Percentiles rank a stretch among this genome's conserved stretches.
These are phyloP conservation scores for Empidonax alnorum DNA, from an alignment of 2,113 vertebrate species.

Conservation along the genomic window DNA sequence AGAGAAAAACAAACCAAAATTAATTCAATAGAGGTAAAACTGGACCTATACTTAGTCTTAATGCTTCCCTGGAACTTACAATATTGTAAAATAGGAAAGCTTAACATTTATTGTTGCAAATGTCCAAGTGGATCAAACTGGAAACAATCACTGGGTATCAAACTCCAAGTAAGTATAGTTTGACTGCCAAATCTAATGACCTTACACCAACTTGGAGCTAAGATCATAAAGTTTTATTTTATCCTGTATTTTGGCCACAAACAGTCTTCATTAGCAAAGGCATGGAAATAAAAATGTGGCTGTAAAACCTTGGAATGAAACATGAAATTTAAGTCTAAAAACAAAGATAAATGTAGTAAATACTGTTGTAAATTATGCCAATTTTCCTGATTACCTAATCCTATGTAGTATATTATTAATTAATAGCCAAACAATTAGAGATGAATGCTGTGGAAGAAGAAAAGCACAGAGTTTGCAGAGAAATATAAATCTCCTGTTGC, in stretches of 20 bases:
- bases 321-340: constrained; percentile 58
- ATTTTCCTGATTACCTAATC: constrained; percentile 40
- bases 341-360: constrained; percentile 31
- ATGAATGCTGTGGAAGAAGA: not conserved
- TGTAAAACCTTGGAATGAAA: constrained; percentile 69
- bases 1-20: not conserved
- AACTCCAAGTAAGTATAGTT: not conserved
- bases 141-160: constrained; percentile 3
- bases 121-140: constrained; percentile 9
- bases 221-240: constrained; percentile 75
- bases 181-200: constrained; percentile 60
- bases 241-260: constrained; percentile 67
- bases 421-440: constrained; percentile 19
- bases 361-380: not conserved
- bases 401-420: constrained; percentile 19
- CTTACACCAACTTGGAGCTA: constrained; percentile 56
- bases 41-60: constrained; percentile 18
- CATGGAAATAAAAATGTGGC: constrained; percentile 59
- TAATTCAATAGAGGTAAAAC: not conserved
- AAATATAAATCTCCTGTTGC: constrained; percentile 25
- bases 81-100: constrained; percentile 32
- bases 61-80: not conserved
- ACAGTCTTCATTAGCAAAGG: constrained; percentile 69
- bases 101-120: constrained; percentile 18
- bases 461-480: not conserved